phyloP scores from a whole-genome alignment of 2,888 invertebrate genomes.

The Leptopilina syphax region DNA sequence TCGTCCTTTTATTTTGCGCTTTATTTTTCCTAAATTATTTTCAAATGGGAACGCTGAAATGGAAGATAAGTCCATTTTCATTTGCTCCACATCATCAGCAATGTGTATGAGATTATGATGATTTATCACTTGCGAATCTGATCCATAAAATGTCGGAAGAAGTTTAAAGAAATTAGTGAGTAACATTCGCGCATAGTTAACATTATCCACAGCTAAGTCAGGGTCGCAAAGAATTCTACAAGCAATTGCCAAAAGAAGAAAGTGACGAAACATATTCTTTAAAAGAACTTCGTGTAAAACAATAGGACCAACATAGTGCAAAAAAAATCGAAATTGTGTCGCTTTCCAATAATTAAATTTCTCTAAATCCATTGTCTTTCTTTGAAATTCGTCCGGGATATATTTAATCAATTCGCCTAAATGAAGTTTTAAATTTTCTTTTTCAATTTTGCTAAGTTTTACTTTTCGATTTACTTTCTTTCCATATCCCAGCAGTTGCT shows the following conservation, averaged over 20 bases:
- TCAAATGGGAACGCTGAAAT: no score
- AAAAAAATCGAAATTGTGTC: slow-evolving; percentile 55
- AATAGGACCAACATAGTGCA: slow-evolving; percentile 46
- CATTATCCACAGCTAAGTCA: slow-evolving; percentile 8
- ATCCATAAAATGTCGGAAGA: no score
- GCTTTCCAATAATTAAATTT: slow-evolving; percentile 55
- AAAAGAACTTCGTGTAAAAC: neutral
- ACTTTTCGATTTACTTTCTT: slow-evolving; percentile 2
- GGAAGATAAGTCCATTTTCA: no score
- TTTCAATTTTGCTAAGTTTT: neutral
- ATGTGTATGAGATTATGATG: no score
- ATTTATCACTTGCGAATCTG: no score
- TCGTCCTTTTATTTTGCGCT: no score
- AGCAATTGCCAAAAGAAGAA: slow-evolving; percentile 49
- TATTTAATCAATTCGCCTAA: slow-evolving; percentile 20
- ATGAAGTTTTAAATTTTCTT: slow-evolving; percentile 13
- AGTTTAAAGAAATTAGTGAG: no score
- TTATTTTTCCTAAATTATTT: no score
- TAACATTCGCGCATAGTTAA: no score
- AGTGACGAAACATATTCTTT: slow-evolving; percentile 50
- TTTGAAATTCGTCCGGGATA: slow-evolving; percentile 57
- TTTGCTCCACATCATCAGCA: no score
- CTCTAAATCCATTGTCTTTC: slow-evolving; percentile 51
- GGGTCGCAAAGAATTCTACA: slow-evolving; percentile 47
- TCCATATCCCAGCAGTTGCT: slow-evolving; percentile 30